phyloP scores from a whole-genome alignment of 2,113 vertebrate genomes.

The Thunnus thynnus region DNA sequence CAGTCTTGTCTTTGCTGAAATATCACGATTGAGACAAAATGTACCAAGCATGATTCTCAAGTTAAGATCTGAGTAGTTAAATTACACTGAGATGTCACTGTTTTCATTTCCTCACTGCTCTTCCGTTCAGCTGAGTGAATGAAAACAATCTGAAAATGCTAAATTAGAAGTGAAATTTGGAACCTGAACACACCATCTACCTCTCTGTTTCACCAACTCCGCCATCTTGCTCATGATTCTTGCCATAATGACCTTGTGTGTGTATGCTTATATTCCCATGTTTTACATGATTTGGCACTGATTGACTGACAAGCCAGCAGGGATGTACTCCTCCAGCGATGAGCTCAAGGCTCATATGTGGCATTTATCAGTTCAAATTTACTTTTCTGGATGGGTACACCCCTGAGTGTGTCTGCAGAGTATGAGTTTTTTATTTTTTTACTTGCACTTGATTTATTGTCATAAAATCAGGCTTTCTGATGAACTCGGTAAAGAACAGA shows the following conservation, averaged over 20 bases:
- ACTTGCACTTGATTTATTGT: not conserved
- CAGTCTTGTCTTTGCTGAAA: conserved; percentile 7
- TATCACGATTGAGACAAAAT: not conserved
- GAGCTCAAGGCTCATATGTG: not conserved
- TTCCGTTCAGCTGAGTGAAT: not conserved
- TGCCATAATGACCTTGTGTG: not conserved
- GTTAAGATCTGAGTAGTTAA: not conserved
- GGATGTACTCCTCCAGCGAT: conserved; percentile 31
- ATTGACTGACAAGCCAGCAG: conserved; percentile 2
- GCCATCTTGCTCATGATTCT: conserved; percentile 12
- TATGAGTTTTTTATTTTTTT: not conserved
- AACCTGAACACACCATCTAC: conserved; percentile 67
- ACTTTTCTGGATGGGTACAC: conserved; percentile 32
- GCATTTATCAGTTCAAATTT: not conserved
- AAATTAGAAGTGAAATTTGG: not conserved
- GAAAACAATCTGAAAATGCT: conserved; percentile 1
- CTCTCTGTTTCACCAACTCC: conserved; percentile 45
- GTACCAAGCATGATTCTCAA: not conserved
- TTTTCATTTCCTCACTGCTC: not conserved
- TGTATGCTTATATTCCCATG: not conserved
- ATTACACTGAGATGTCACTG: not conserved
- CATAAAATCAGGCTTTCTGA: not conserved
- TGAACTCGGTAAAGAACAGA: not conserved
- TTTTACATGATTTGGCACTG: conserved; percentile 24
- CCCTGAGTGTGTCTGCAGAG: conserved; percentile 8